Evolutionary conservation across 2,888 invertebrate genomes (phyloP), one percentile per base, ranked within the genome.

Genomic region (Parnassius glacialis): DNA sequence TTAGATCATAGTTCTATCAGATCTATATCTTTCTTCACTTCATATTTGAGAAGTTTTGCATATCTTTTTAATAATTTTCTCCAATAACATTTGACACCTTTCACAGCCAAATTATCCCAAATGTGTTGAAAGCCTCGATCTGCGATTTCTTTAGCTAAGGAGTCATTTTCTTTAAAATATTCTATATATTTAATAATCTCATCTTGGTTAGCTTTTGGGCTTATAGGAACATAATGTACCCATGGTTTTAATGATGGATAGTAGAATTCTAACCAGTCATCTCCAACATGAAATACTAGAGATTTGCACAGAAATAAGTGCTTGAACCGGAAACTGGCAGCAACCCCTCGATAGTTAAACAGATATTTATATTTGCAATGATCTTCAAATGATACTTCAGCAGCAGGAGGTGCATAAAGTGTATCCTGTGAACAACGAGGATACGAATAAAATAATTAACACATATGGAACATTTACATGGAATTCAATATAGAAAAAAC

Each of bases 261-360:
- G 84, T 97, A 99, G 84, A 99, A 99, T 89, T 99, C 99, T 48
- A 94, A 89, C 98, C 98, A 99, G 68, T 98, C 96, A 71, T 96
- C 93, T 0, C 98, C 98, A 1, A 98, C 97, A 82, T 99, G 98
- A 76, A 98, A 97, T 0, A 99, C 97, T 48, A 98, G 84, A 0
- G 98, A 98, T 72, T 95, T 95, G 80, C 99, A 99, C 0, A 99
- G 89, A 75, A 99, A 97, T 51, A 99, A 92, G 87, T 99, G 98
- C 81, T 98, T 98, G 59, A 98, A 94, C n/a, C 99, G 93, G 79
- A 99, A 99, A 83, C 98, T 98, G 10, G 99, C 99, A 2, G 99
- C 98, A 0, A 99, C 98, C 2, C 99, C 99, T 68, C 98, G 94
- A 80, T 97, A 99, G 90, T 99, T 99, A 80, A 99, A 98, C 50